Evolutionary conservation across 2,888 invertebrate species (phyloP), one percentile per base, ranked within the genome.

Genomic region (Phymatocera aterrima): DNA sequence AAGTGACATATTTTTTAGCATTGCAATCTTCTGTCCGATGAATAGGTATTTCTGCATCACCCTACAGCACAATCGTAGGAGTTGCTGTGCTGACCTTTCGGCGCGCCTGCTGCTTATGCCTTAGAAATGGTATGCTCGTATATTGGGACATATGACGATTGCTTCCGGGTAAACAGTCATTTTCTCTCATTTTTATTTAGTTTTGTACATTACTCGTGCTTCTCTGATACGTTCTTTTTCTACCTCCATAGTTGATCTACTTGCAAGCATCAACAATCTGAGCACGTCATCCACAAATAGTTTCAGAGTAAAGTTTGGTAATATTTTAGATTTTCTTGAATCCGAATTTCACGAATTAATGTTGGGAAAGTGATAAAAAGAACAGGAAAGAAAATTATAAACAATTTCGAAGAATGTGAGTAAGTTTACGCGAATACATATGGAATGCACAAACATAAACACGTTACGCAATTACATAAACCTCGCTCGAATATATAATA

Each of bases 401-500:
- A n/a, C n/a, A n/a, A n/a, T n/a, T n/a, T n/a, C n/a, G n/a, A n/a
- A n/a, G n/a, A n/a, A n/a, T n/a, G n/a, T n/a, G n/a, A n/a, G 8
- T n/a, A 61, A 61, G 34, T 61, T 34, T 57, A 5, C 8, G 3
- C 1, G 6, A 2, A 57, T 57, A 24, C 1, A 24, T 24, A 24
- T 6, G 6, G 15, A 15, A 18, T 18, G 6, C 2, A n/a, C 15
- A 34, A 34, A 34, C 34, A 61, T 15, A 57, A 57, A 24, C 34
- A 34, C 12, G 61, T 64, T 37, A 64, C 61, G 61, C 21, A 37
- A 64, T 64, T 64, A n/a, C 34, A 64, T 37, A 37, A 43, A 64
- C 61, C 15, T 64, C 37, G 37, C 61, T 34, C 31, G 24, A 31
- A 37, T 37, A n/a, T 37, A 34, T 18, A 34, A 64, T 64, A 64